These are phyloP conservation scores for Oryzias curvinotus DNA, from an alignment of 2,113 vertebrate species.

Conservation along the genomic window DNA sequence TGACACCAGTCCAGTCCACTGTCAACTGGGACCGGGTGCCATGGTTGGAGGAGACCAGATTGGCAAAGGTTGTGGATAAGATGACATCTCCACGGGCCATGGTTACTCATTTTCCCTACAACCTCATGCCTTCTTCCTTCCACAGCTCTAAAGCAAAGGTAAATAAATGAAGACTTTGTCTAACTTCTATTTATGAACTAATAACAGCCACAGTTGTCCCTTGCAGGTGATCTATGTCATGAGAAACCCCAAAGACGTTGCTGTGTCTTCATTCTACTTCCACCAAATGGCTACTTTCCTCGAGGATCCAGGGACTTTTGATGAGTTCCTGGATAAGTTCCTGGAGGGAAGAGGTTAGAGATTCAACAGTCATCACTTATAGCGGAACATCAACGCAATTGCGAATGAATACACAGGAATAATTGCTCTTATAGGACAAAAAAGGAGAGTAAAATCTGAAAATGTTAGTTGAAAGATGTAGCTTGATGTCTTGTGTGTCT, in stretches of 20 bases:
- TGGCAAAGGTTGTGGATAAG: slow-evolving; percentile 55
- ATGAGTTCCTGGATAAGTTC: slow-evolving; percentile 76
- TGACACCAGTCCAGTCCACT: slow-evolving; percentile 73
- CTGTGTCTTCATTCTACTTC: slow-evolving; percentile 80
- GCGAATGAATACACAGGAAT: too few relatives aligned
- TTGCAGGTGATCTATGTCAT: slow-evolving; percentile 72
- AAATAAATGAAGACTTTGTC: background rate
- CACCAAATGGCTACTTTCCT: slow-evolving; percentile 78
- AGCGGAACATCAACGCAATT: too few relatives aligned
- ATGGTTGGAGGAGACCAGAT: slow-evolving; percentile 80
- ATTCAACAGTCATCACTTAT: background rate
- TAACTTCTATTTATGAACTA: background rate
- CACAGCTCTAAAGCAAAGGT: slow-evolving; percentile 84
- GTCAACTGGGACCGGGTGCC: slow-evolving; percentile 87
- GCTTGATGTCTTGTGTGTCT: background rate
- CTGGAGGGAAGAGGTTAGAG: slow-evolving; percentile 72
- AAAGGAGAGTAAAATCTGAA: background rate
- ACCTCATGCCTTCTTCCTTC: slow-evolving; percentile 77
- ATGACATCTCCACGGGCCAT: slow-evolving; percentile 72
- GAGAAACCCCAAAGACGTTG: slow-evolving; percentile 76
- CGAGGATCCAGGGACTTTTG: slow-evolving; percentile 77
- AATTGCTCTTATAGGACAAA: too few relatives aligned
- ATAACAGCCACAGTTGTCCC: background rate
- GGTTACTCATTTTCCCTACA: slow-evolving; percentile 81
- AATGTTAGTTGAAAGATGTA: too few relatives aligned